Base-by-base conservation (phyloP, 2,797 vertebrate species). In the Anniella stebbinsi region DNA sequence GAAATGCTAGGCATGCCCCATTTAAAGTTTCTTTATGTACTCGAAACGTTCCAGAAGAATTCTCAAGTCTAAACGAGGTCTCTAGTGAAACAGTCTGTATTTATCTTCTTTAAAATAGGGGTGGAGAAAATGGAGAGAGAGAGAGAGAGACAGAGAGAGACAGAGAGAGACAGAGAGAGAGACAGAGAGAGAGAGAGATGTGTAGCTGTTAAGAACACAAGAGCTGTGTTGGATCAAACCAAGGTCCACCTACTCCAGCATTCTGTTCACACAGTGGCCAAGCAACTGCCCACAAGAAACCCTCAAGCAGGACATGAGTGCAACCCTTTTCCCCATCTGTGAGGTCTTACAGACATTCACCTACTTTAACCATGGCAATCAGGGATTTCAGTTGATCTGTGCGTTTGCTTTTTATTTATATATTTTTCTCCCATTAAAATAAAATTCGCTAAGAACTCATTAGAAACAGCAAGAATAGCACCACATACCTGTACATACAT, bases 41-140 rank as follows among this genome's bases (percentile, higher is more conserved):
- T 60, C 83, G 91, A 91, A 87, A 88, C 84, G 41, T 0, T 75
- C 8, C 88, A 80, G 66, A 90, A 92, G 82, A 25, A 78, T 86
- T 80, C 63, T 91, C 23, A 91, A 91, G 84, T 2, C 76, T 45
- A n/a, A 82, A 60, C 45, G 30, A 73, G 21, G 54, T 90, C 88
- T 80, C 76, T 15, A n/a, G 33, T 60, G 21, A 72, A 30, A n/a
- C 38, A 36, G 13, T 70, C 38, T 57, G 57, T 28, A 80, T 89
- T 72, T 86, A 25, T 60, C 18, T 54, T n/a, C 45, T 63, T 85
- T 78, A 85, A 60, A 33, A 69, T 45, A 66, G 10, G 23, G n/a
- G 48, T 45, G 15, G 66, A 21, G 41, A 25, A 69, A 69, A 45
- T 45, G 45, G 45, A 45, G 45, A 45, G 45, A 45, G 45, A 45